A percentile compares a stretch with the other conserved stretches of the same genome.
phyloP scores from a whole-genome alignment of 1,140 invertebrate species.

The Aphelenchoides besseyi region DNA sequence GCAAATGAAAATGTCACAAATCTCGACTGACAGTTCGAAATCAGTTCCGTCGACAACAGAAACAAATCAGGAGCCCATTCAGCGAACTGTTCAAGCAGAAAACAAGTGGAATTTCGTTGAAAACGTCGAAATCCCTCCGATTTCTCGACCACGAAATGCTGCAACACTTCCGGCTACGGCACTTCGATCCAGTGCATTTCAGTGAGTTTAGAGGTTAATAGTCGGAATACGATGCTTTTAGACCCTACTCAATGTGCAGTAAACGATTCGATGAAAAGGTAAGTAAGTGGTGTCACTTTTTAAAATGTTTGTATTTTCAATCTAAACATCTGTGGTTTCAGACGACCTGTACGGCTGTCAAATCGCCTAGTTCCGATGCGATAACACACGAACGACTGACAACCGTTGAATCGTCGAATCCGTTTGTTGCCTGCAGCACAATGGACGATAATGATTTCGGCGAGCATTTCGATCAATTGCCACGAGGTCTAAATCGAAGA shows the following conservation, averaged over 20 bases:
- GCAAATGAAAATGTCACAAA: slow-evolving; percentile 38
- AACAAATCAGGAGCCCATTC: slow-evolving; percentile 6
- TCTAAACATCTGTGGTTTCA: slow-evolving; percentile 18
- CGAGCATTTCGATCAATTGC: slow-evolving; percentile 51
- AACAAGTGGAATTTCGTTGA: slow-evolving; percentile 20
- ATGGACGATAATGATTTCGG: slow-evolving; percentile 54
- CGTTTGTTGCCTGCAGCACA: slow-evolving; percentile 37
- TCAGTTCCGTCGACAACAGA: slow-evolving; percentile 30
- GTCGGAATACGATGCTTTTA: neutral
- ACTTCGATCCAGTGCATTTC: slow-evolving; percentile 29
- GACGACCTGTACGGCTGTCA: slow-evolving; percentile 5
- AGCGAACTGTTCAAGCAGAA: neutral
- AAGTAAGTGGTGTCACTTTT: neutral
- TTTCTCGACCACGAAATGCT: slow-evolving; percentile 21
- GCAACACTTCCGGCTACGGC: slow-evolving; percentile 31
- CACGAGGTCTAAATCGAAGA: slow-evolving; percentile 44
- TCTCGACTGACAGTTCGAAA: slow-evolving; percentile 39
- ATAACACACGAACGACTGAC: neutral
- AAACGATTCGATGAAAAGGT: neutral
- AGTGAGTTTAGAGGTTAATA: slow-evolving; percentile 27
- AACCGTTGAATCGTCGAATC: slow-evolving; percentile 45
- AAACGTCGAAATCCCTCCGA: slow-evolving; percentile 16
- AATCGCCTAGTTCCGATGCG: slow-evolving; percentile 14
- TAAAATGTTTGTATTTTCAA: neutral
- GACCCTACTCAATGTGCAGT: slow-evolving; percentile 29